Conservation (phyloP, 2,113 vertebrate genomes). For the Seriola aureovittata region DNA sequence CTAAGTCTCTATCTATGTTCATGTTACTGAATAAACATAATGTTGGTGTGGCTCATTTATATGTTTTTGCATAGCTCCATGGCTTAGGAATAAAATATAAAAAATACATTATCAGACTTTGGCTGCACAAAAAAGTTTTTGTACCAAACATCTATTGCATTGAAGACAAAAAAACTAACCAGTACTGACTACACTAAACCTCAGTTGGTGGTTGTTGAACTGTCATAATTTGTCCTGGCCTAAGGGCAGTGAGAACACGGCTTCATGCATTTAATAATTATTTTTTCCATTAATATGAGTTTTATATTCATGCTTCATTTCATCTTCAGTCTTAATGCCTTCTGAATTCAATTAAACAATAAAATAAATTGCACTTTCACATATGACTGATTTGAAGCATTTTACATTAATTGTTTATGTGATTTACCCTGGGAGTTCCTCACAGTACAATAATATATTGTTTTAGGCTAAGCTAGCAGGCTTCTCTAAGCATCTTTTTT, state of each 20-base stretch:
- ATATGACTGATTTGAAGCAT: slow-evolving; percentile 25
- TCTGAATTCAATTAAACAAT: background rate
- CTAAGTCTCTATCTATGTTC: too few species aligned
- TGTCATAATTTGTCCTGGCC: background rate
- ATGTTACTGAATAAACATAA: too few species aligned
- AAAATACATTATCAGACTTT: background rate
- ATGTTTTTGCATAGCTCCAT: too few species aligned
- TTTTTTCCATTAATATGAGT: background rate
- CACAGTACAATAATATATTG: slow-evolving; percentile 14
- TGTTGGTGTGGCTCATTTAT: too few species aligned
- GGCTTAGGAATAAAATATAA: too few species aligned
- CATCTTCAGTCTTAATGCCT: background rate
- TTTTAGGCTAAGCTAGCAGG: slow-evolving; percentile 55
- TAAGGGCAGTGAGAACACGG: background rate
- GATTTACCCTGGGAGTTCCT: slow-evolving; percentile 31
- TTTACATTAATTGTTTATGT: slow-evolving; percentile 23
- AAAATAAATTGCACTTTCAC: slow-evolving; percentile 37
- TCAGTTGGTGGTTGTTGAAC: slow-evolving; percentile 12
- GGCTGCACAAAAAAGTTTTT: background rate
- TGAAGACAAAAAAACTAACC: background rate
- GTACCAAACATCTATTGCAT: background rate
- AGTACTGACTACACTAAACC: background rate
- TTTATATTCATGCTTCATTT: slow-evolving; percentile 16
- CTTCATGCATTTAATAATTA: background rate
- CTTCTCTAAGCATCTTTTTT: slow-evolving; percentile 52